A percentile compares a stretch with the other conserved stretches of the same genome.
These are phyloP conservation scores for Atrichornis clamosus DNA, from an alignment of 2,113 vertebrate species.

Conservation along the genomic window DNA sequence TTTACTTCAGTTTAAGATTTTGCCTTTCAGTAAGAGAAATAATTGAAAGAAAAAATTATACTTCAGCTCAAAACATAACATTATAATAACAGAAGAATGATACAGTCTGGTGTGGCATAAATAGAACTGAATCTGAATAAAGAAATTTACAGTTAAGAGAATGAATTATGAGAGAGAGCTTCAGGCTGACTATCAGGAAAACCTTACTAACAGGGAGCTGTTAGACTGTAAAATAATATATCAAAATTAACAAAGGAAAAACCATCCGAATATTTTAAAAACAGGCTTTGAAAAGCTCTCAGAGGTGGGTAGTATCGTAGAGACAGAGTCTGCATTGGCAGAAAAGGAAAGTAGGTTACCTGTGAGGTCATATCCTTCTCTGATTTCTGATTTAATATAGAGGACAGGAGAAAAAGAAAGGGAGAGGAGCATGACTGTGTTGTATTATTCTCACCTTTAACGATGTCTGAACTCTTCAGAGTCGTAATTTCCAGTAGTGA, in stretches of 20 bases:
- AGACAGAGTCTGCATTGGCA: background rate
- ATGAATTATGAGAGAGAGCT: slow-evolving; percentile 55
- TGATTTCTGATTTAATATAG: background rate
- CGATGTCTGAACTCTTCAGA: background rate
- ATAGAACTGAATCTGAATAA: slow-evolving; percentile 56
- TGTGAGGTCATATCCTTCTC: slow-evolving; percentile 9
- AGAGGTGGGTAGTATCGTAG: background rate
- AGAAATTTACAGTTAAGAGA: slow-evolving; percentile 58
- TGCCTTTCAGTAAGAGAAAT: slow-evolving; percentile 24
- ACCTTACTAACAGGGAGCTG: slow-evolving; percentile 22
- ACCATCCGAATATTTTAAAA: slow-evolving; percentile 20
- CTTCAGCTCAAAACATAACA: slow-evolving; percentile 3
- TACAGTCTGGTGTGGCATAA: slow-evolving; percentile 40
- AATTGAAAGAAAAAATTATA: slow-evolving; percentile 22
- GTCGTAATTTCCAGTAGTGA: slow-evolving; percentile 10
- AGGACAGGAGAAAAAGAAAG: slow-evolving; percentile 2
- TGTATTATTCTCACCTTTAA: slow-evolving; percentile 37
- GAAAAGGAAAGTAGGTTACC: slow-evolving; percentile 20
- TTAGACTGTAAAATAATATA: slow-evolving; percentile 47
- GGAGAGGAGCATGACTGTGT: background rate
- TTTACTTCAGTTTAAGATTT: background rate
- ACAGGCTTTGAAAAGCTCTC: slow-evolving; percentile 10
- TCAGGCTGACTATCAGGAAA: slow-evolving; percentile 50
- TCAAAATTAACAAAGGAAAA: slow-evolving; percentile 47
- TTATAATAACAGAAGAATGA: background rate